Evolutionary conservation across 1,140 invertebrate genomes (phyloP).

Genomic region (Helicoverpa armigera): DNA sequence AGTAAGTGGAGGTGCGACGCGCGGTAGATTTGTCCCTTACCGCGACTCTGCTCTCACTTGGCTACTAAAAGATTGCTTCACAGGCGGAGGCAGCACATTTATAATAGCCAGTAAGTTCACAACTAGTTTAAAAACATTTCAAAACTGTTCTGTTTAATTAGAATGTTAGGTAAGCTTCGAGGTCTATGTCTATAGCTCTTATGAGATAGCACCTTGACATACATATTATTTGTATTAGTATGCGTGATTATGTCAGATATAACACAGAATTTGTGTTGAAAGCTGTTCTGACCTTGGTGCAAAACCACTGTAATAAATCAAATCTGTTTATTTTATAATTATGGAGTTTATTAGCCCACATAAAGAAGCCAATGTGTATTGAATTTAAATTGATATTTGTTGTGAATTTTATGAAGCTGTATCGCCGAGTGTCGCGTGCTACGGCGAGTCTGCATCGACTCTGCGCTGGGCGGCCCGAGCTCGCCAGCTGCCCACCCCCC

Average conservation of each 20-base stretch:
- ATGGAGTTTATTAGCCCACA: not conserved
- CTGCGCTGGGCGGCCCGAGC: constrained; percentile 90
- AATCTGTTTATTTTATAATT: not conserved
- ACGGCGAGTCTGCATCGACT: constrained; percentile 91
- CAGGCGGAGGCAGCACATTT: constrained; percentile 86
- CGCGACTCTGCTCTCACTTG: constrained; percentile 92
- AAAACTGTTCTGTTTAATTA: constrained; percentile 27
- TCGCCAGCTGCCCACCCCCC: constrained; percentile 87
- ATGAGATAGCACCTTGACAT: constrained; percentile 20
- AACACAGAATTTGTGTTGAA: constrained; percentile 24
- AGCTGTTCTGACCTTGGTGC: constrained; percentile 29
- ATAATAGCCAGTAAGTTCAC: constrained; percentile 87
- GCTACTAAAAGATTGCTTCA: constrained; percentile 89
- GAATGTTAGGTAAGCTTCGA: constrained; percentile 36
- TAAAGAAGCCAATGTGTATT: not conserved
- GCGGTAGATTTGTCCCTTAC: constrained; percentile 90
- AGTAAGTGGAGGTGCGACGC: constrained; percentile 80
- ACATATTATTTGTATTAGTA: constrained; percentile 23
- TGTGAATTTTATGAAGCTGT: constrained; percentile 85
- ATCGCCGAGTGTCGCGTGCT: constrained; percentile 89
- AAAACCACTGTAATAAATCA: not conserved
- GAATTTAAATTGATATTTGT: not conserved
- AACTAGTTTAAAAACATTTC: constrained; percentile 4
- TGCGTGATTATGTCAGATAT: constrained; percentile 29
- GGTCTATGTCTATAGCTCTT: constrained; percentile 19